Conservation (phyloP, 2,888 invertebrate genomes). For the Seira sanloemensis region DNA sequence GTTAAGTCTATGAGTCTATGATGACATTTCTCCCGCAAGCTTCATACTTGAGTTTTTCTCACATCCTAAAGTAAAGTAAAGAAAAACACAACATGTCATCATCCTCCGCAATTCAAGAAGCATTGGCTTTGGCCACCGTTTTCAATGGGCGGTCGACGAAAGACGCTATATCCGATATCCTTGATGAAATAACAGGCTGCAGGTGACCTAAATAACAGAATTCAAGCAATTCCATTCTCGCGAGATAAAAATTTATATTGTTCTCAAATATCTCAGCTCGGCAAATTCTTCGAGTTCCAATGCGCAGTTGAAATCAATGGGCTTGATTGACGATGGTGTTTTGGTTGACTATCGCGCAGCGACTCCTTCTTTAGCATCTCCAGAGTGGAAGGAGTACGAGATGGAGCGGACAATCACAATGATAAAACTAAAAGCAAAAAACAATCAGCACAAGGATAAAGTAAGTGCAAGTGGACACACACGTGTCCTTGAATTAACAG, state of each 20-base stretch:
- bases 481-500: too few species aligned
- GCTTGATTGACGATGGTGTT: conserved; percentile 24
- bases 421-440: conserved; percentile 23
- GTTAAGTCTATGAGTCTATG: too few species aligned
- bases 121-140: too few species aligned
- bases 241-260: too few species aligned
- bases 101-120: too few species aligned
- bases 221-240: not conserved
- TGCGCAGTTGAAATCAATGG: not conserved
- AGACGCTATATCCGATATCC: not conserved
- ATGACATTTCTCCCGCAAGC: too few species aligned
- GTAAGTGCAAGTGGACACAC: too few species aligned
- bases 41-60: too few species aligned
- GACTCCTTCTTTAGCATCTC: conserved; percentile 10
- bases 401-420: conserved; percentile 14
- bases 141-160: too few species aligned
- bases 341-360: conserved; percentile 33
- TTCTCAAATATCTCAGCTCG: not conserved
- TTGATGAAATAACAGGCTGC: not conserved
- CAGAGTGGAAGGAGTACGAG: conserved; percentile 38
- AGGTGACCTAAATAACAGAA: not conserved
- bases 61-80: too few species aligned
- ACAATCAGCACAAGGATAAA: conserved; percentile 7
- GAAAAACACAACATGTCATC: too few species aligned
- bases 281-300: not conserved